These are phyloP conservation scores for Oreochromis grahami DNA, from an alignment of 2,797 vertebrate genomes.

Conservation along the genomic window DNA sequence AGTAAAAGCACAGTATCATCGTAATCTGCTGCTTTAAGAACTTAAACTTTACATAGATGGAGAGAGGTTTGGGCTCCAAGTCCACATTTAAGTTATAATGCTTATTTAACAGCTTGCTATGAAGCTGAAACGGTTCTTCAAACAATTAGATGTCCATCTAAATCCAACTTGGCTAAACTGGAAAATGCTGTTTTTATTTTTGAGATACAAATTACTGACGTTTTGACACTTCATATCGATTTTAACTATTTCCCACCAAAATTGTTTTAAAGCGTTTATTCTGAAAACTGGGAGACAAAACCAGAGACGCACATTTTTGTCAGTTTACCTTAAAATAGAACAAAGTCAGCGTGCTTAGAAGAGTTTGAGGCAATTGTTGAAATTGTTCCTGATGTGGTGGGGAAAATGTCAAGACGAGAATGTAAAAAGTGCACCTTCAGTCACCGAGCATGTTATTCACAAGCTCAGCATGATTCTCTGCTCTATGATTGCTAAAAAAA, in stretches of 20 bases:
- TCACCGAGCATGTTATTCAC: not conserved
- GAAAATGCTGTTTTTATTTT: not conserved
- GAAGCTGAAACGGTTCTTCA: not conserved
- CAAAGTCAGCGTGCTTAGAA: not conserved
- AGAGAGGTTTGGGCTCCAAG: not conserved
- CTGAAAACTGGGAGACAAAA: not conserved
- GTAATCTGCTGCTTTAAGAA: not conserved
- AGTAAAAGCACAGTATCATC: not conserved
- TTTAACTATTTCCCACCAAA: not conserved
- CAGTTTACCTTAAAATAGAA: not conserved
- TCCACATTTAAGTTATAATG: not conserved
- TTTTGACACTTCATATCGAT: not conserved
- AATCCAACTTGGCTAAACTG: not conserved
- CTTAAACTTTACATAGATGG: not conserved
- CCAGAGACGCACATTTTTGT: not conserved
- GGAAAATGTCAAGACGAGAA: too few relatives aligned
- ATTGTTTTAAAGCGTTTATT: not conserved
- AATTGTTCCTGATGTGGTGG: not conserved
- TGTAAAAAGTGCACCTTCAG: not conserved
- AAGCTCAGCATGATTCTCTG: not conserved
- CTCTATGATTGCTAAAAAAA: not conserved
- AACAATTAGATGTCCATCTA: not conserved
- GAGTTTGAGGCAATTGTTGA: not conserved
- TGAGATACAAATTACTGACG: not conserved
- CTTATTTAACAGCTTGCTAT: not conserved